These are phyloP conservation scores for Phrynocephalus guinanensis DNA, from an alignment of 2,797 vertebrate species.

Conservation along the genomic window DNA sequence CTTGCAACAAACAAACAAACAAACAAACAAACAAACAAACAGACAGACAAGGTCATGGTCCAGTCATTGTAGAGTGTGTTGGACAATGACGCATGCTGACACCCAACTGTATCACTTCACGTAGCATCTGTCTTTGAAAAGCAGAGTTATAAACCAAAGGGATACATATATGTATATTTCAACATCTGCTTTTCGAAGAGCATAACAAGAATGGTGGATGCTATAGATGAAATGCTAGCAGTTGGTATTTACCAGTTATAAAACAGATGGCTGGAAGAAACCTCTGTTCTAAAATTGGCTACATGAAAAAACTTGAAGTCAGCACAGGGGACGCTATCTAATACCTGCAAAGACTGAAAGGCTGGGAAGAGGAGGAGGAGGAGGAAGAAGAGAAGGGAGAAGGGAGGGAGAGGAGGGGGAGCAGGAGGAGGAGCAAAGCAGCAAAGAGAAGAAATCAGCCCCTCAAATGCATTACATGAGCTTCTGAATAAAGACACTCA, in stretches of 20 bases:
- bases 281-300: slow-evolving; percentile 61
- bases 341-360: slow-evolving; percentile 60
- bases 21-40: no score
- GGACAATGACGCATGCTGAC: slow-evolving; percentile 22
- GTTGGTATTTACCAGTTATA: slow-evolving; percentile 42
- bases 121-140: neutral
- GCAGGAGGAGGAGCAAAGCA: slow-evolving; percentile 68
- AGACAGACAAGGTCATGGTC: neutral
- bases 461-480: slow-evolving; percentile 70
- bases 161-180: neutral
- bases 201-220: slow-evolving; percentile 37
- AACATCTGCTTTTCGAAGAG: neutral
- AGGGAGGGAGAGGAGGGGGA: slow-evolving; percentile 42
- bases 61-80: neutral
- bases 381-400: slow-evolving; percentile 45
- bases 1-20: neutral
- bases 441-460: slow-evolving; percentile 55
- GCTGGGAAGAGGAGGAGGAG: slow-evolving; percentile 55
- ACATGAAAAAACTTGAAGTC: slow-evolving; percentile 49
- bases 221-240: neutral
- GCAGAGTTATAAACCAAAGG: slow-evolving; percentile 13
- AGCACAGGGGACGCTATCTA: slow-evolving; percentile 43
- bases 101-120: neutral
- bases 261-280: slow-evolving; percentile 58
- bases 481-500: slow-evolving; percentile 63